Evolutionary conservation across 2,888 invertebrate genomes (phyloP).

Genomic region (Tetrapedia diversipes): DNA sequence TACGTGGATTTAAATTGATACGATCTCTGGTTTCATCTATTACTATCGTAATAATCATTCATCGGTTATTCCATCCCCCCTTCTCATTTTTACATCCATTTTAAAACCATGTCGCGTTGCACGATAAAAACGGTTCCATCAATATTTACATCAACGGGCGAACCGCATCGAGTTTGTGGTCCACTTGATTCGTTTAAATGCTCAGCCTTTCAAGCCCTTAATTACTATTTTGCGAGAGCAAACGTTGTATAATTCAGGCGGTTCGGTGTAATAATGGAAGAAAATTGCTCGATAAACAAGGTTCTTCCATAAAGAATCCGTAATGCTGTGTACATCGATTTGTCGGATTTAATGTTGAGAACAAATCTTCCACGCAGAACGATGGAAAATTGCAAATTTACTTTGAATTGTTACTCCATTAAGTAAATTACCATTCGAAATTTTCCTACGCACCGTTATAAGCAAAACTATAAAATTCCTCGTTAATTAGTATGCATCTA

Average conservation of each 20-base stretch:
- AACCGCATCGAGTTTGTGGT: constrained; percentile 7
- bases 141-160: constrained; percentile 17
- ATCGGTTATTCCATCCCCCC: not conserved
- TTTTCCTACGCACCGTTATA: too few relatives aligned
- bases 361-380: not conserved
- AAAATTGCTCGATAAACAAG: constrained; percentile 24
- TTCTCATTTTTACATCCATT: not conserved
- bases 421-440: too few relatives aligned
- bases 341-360: not conserved
- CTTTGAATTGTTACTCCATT: too few relatives aligned
- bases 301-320: not conserved
- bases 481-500: too few relatives aligned
- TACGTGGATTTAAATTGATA: too few relatives aligned
- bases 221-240: constrained; percentile 13
- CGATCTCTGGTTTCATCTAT: too few relatives aligned
- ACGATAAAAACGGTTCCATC: constrained; percentile 11
- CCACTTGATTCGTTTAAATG: constrained; percentile 14
- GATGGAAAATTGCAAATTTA: too few relatives aligned
- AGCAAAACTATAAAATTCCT: too few relatives aligned
- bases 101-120: not conserved
- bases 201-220: constrained; percentile 17
- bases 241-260: constrained; percentile 4
- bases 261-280: constrained; percentile 12
- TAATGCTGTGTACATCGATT: not conserved
- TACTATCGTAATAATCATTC: not conserved